These are phyloP conservation scores for Esox lucius DNA, from an alignment of 2,797 vertebrate genomes.

Conservation along the genomic window DNA sequence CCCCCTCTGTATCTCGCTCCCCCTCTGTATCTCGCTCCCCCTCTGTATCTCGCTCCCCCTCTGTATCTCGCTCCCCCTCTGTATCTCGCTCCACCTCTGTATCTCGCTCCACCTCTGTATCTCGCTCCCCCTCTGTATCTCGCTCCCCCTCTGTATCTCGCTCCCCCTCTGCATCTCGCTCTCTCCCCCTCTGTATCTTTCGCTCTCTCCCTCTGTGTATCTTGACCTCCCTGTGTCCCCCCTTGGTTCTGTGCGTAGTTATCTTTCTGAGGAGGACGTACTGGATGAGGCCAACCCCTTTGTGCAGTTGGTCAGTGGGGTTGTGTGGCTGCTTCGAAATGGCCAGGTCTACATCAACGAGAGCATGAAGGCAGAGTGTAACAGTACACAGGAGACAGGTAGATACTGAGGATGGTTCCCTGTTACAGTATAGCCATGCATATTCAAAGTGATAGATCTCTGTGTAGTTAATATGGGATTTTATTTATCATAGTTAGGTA, in stretches of 20 bases:
- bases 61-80: neutral
- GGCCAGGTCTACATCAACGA: constrained; percentile 84
- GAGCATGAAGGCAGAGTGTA: constrained; percentile 81
- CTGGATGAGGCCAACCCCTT: constrained; percentile 83
- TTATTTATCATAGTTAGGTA: neutral
- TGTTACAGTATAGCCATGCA: neutral
- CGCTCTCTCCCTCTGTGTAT: neutral
- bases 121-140: too few relatives aligned
- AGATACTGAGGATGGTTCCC: neutral
- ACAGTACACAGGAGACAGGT: constrained; percentile 85
- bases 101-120: too few relatives aligned
- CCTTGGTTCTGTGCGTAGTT: constrained; percentile 68
- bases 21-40: too few relatives aligned
- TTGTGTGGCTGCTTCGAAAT: constrained; percentile 89
- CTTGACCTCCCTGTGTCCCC: constrained; percentile 13
- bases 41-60: too few relatives aligned
- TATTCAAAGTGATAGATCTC: neutral
- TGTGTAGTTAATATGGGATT: neutral
- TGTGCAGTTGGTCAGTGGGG: constrained; percentile 90
- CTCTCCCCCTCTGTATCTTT: neutral
- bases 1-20: too few relatives aligned
- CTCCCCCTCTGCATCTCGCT: too few relatives aligned
- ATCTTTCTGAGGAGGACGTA: constrained; percentile 89
- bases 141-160: too few relatives aligned
- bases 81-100: too few relatives aligned